Evolutionary conservation across 2,797 vertebrate genomes (phyloP), one percentile per base, ranked within the genome.

Genomic region (Tragopan temminckii): DNA sequence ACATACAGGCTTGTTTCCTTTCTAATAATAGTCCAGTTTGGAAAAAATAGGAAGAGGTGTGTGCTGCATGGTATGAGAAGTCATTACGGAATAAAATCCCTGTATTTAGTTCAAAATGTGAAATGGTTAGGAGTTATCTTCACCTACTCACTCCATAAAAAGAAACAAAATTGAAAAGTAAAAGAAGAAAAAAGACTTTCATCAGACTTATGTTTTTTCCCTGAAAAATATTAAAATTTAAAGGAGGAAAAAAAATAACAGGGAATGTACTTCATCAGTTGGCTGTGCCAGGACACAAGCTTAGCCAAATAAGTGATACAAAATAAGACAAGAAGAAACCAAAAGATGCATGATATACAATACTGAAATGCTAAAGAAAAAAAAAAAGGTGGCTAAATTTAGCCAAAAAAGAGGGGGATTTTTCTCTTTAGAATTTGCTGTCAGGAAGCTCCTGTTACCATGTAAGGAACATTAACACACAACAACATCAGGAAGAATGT

Each of bases 361-460:
- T 80, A 89, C 76, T 68, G 62, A 57, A 83, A 78, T 88, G 66
- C 93, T 89, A 92, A 94, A 93, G 88, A 93, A 95, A 93, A 91
- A 74, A 93, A 24, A 58, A 64, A 80, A 95, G 75, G 66, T 64
- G 21, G 29, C 57, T 90, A 84, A 87, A 95, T 75, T 87, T 45
- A 80, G 53, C 31, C 91, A 95, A 94, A 91, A 96, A 96, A 93
- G 94, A 85, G 4, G 17, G 45, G 77, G 74, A 94, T 94, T 94
- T 93, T 90, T 93, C 52, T 64, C 93, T 92, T 95, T 94, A 82
- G 68, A 92, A 94, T 95, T 67, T 57, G 75, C 63, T 90, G 95
- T 85, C 85, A 91, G 74, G 94, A 96, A 95, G 93, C 88, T 94
- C 93, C 82, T 88, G 82, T 93, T 96, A 95, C 94, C 85, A 86